phyloP scores from a whole-genome alignment of 1,140 invertebrate genomes.

The Ostrea denselamellosa region DNA sequence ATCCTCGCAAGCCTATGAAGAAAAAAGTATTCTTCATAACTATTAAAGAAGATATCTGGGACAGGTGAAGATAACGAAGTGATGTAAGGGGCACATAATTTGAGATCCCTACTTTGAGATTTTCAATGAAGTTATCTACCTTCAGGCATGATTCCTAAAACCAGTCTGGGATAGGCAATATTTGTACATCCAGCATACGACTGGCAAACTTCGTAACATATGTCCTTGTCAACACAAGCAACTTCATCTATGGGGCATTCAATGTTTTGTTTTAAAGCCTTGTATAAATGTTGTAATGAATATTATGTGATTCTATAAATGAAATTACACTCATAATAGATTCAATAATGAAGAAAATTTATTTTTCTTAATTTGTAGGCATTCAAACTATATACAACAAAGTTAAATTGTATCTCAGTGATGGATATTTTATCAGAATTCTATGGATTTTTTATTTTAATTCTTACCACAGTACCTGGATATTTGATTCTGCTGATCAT shows the following conservation, averaged over 20 bases:
- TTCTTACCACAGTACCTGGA: slow-evolving; percentile 64
- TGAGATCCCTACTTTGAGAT: too few species aligned
- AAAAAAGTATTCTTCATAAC: background rate
- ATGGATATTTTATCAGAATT: too few species aligned
- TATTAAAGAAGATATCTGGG: background rate
- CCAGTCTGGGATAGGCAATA: slow-evolving; percentile 80
- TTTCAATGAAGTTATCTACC: slow-evolving; percentile 49
- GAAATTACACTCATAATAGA: too few species aligned
- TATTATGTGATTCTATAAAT: too few species aligned
- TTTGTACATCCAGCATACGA: slow-evolving; percentile 79
- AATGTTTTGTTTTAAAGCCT: too few species aligned
- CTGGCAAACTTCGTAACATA: slow-evolving; percentile 78
- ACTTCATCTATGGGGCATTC: slow-evolving; percentile 76
- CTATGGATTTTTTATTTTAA: too few species aligned
- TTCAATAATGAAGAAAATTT: too few species aligned
- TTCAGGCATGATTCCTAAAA: slow-evolving; percentile 79
- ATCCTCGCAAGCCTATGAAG: slow-evolving; percentile 76
- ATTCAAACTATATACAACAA: too few species aligned
- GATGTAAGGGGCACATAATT: too few species aligned
- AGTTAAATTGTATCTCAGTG: too few species aligned
- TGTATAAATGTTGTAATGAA: too few species aligned
- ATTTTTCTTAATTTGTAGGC: too few species aligned
- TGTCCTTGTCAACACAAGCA: slow-evolving; percentile 79
- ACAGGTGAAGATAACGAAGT: background rate
- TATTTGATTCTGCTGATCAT: slow-evolving; percentile 81